Evolutionary conservation across 2,888 invertebrate genomes (phyloP), one percentile per base, ranked within the genome.

Genomic region (Biston betularia): DNA sequence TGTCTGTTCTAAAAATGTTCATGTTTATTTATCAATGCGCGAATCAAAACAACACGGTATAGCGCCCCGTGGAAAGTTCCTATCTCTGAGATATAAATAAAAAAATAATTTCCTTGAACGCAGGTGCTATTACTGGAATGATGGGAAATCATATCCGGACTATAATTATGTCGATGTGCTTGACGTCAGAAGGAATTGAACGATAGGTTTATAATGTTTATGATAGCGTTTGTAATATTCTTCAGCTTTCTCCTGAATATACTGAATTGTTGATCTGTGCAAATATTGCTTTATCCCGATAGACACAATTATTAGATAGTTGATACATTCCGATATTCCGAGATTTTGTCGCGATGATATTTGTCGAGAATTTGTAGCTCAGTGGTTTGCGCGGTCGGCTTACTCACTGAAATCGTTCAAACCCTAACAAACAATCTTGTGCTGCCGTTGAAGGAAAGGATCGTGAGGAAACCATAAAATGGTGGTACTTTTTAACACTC

Each of bases 1-100:
- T 50, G 14, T 50, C 49, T 8, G 8, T 53, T 64, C n/a, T 57
- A 61, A 56, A 65, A 61, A 38, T 50, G 15, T 14, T 55, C 38
- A 15, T 63, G 59, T 64, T 64, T 53, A 49, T 44, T 50, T 64
- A 45, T 63, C 52, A 52, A 38, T 38, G 9, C 38, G 38, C 9
- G 1, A 38, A 57, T 57, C 56, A 49, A 56, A 64, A 61, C 53
- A 45, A n/a, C 33, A 52, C 52, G 45, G 34, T 34, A 34, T 11
- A 54, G n/a, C 53, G 52, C 53, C 62, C 44, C 24, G 35, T 54
- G 57, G 62, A 66, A 66, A 58, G 57, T 62, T 66, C 48, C 62
- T 44, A 58, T 57, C 33, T 40, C 44, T 49, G 49, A 38, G 6
- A 48, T 12, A 14, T 50, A 8, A 8, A 24, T 33, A 40, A 11